A percentile compares a stretch with the other conserved stretches of the same genome.
These are phyloP conservation scores for Saxidomus purpurata DNA, from an alignment of 1,140 invertebrate species.

Conservation along the genomic window DNA sequence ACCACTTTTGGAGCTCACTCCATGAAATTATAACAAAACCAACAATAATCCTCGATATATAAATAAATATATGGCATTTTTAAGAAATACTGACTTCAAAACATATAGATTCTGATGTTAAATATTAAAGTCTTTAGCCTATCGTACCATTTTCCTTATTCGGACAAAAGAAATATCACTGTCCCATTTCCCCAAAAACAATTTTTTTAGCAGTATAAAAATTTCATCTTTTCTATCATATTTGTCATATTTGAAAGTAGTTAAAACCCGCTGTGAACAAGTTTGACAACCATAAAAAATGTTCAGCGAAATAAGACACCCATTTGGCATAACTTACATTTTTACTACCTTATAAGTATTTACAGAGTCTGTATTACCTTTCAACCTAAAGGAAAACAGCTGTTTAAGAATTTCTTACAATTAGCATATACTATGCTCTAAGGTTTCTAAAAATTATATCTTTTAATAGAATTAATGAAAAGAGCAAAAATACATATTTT, in stretches of 20 bases:
- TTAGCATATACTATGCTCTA: neutral
- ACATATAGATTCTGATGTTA: too few relatives aligned
- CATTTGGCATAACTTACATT: conserved; percentile 28
- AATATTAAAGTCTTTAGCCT: too few relatives aligned
- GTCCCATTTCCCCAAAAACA: too few relatives aligned
- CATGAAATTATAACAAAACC: too few relatives aligned
- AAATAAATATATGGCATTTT: too few relatives aligned
- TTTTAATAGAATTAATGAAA: neutral
- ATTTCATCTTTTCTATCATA: too few relatives aligned
- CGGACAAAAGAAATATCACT: too few relatives aligned
- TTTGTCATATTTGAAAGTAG: neutral
- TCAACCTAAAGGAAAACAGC: neutral
- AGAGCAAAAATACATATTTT: neutral
- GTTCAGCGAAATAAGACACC: neutral
- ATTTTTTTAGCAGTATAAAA: too few relatives aligned
- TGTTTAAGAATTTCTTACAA: neutral
- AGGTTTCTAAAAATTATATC: neutral
- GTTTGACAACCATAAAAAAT: conserved; percentile 12
- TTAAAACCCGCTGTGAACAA: neutral
- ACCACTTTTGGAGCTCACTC: too few relatives aligned
- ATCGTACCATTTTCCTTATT: too few relatives aligned
- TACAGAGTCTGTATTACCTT: neutral
- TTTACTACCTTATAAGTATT: conserved; percentile 4
- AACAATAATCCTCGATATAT: too few relatives aligned
- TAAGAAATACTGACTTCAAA: too few relatives aligned